Evolutionary conservation across 2,113 vertebrate species (phyloP), one percentile per base, ranked within the genome.

Genomic region (Thunnus maccoyii): DNA sequence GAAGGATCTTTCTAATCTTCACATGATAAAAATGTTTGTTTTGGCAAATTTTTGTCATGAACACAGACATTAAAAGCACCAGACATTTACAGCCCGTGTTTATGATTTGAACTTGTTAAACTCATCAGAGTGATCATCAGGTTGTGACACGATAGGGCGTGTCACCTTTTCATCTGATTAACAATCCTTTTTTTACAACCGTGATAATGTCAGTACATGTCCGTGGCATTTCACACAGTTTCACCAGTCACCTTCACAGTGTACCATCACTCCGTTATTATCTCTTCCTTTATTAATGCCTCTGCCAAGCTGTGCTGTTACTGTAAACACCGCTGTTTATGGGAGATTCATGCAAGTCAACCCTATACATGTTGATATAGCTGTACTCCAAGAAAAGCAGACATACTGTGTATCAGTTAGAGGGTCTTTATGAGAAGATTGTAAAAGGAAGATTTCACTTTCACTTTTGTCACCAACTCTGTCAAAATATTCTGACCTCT

Each of bases 311-410:
- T 50, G 3, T 92, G 89, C 80, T 92, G 7, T 92, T 57, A 94
- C 87, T 91, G 83, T 91, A 88, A 94, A 94, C 88, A 89, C 36
- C 8, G 9, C 18, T 92, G 92, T 92, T 93, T 86, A 89, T 83
- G 71, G 54, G 70, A 71, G 72, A 72, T 64, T 58, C 72, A 55
- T 48, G 47, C 41, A 67, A 71, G 64, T 85, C 80, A 91, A 67
- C 36, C 51, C 44, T 64, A 41, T 4, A 57, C 46, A 58, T 63
- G 50, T 44, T 68, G 36, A 78, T 3, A 4, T 62, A 54, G 17
- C 3, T 70, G 6, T 41, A 55, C 27, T 84, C 55, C 46, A 71
- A 68, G 69, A 81, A 76, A 76, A 57, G 36, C 30, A 55, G 58
- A 61, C 36, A 25, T 57, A 54, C 72, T 36, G 14, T 67, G 3